Base-by-base conservation (phyloP, 1,140 invertebrate species). In the Pseudomyrmex concolor region DNA sequence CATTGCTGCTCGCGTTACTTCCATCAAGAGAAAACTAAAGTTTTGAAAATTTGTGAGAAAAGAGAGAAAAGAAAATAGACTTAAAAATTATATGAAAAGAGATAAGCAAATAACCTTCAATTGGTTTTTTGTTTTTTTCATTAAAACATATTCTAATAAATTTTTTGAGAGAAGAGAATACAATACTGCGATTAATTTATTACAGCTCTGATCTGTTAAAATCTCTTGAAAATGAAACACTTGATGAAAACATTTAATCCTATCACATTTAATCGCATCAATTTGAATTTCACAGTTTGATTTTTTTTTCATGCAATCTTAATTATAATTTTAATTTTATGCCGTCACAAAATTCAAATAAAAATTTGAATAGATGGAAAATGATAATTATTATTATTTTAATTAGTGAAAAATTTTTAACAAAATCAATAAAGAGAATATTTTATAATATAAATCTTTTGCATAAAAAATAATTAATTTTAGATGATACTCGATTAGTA, bases 271-370 rank as follows among this genome's bases (percentile, higher is more conserved):
- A 76, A 68, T 78, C 64, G 51, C 51, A 9, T 78, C 10, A 57
- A 45, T 45, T 57, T 68, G 51, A 8, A 68, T 68, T 78, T 68
- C 64, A 19, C 51, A 57, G 15, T 67, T 67, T 76, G 60, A 76
- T 64, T 34, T 34, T 34, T 34, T 34, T 34, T 7, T 68, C 10
- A 57, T 25, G n/a, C 3, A 51, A 55, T 22, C 19, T 25, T 78
- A 10, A 17, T 77, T 77, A 66, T 45, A 78, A 78, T 67, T 77
- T 2, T 45, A 66, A 55, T 78, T 67, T 45, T 67, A 67, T 45
- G 12, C 34, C 19, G 2, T 15, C 10, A 17, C 54, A 12, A n/a
- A 51, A 45, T 15, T 78, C 7, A 19, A 9, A 19, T 45, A 17
- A 22, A 59, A 17, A 15, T 34, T 63, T n/a, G 13, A 25, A 13